Conservation (phyloP, 2,113 vertebrate species). For the Mesoclemmys tuberculata region DNA sequence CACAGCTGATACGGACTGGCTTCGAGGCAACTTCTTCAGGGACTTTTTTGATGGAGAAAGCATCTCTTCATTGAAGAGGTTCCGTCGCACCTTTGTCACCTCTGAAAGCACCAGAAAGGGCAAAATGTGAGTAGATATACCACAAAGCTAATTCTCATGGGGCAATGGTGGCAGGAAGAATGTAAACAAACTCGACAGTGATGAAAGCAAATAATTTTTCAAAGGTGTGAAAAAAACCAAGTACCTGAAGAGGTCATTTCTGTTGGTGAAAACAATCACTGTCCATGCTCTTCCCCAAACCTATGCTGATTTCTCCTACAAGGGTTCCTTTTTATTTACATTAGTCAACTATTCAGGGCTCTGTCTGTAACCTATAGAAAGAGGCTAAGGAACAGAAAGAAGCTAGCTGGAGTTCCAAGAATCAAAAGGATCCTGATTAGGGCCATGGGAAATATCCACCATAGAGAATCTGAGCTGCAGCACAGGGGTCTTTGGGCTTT, state of each 20-base stretch:
- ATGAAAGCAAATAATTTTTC: not conserved
- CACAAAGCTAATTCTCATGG: not conserved
- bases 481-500: not conserved
- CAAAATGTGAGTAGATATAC: not conserved
- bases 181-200: not conserved
- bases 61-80: slow-evolving; percentile 90
- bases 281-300: not conserved
- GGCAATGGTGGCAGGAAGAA: not conserved
- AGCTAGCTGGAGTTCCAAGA: not conserved
- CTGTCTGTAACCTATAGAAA: not conserved
- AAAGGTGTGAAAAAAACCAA: not conserved
- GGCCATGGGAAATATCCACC: not conserved
- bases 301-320: not conserved
- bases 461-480: not conserved
- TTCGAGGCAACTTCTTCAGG: slow-evolving; percentile 84
- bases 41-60: slow-evolving; percentile 83
- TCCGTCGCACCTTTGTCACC: slow-evolving; percentile 95
- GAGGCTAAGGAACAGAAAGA: not conserved
- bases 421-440: not conserved
- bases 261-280: not conserved
- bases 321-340: not conserved
- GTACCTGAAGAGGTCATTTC: not conserved
- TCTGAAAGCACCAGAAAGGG: slow-evolving; percentile 76
- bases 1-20: slow-evolving; percentile 90
- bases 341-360: not conserved